Conservation (phyloP, 2,888 invertebrate species). For the Apamea sordens region DNA sequence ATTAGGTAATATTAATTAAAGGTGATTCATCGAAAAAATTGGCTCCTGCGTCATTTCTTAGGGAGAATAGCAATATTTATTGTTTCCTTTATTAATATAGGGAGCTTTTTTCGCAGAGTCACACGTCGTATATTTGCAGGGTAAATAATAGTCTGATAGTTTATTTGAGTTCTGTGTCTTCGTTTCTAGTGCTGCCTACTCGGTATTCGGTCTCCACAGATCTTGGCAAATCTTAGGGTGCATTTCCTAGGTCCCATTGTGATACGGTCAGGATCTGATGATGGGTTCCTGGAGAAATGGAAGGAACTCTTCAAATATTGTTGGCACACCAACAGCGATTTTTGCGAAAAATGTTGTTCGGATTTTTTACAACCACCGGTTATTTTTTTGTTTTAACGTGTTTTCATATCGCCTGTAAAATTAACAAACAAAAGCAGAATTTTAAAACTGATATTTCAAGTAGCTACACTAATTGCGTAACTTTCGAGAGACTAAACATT, state of each 20-base stretch:
- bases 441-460: too few relatives aligned
- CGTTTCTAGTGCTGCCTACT: too few relatives aligned
- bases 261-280: neutral
- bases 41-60: neutral
- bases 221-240: neutral
- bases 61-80: conserved; percentile 23
- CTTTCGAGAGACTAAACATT: neutral
- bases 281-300: neutral
- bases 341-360: too few relatives aligned
- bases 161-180: neutral
- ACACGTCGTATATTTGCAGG: conserved; percentile 27
- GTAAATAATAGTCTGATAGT: conserved; percentile 22
- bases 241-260: neutral
- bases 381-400: too few relatives aligned
- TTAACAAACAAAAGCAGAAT: too few relatives aligned
- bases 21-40: conserved; percentile 11
- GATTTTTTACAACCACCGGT: too few relatives aligned
- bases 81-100: conserved; percentile 16
- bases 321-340: neutral
- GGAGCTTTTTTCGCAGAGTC: conserved; percentile 13
- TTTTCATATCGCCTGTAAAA: too few relatives aligned
- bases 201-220: neutral
- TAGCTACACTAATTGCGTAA: too few relatives aligned
- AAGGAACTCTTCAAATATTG: neutral
- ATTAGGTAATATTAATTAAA: conserved; percentile 40